Percentiles rank a stretch among this genome's conserved stretches.
phyloP scores from a whole-genome alignment of 2,888 invertebrate genomes.

The Nasonovia ribisnigri region DNA sequence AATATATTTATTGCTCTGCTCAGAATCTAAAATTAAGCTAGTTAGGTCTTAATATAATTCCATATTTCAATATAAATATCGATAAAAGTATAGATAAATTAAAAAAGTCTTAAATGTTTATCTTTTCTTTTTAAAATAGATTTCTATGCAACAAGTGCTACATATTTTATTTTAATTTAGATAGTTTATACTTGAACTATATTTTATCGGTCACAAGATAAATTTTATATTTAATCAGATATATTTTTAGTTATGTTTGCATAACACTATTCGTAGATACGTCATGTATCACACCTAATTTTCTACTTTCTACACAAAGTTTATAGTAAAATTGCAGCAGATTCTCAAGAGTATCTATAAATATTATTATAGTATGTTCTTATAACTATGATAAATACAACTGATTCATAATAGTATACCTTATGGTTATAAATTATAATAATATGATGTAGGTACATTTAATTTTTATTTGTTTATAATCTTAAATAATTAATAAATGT shows the following conservation, averaged over 20 bases:
- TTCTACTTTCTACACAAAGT: background rate
- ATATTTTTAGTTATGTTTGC: background rate
- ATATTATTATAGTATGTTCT: background rate
- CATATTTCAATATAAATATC: no score
- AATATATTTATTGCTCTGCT: no score
- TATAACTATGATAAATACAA: background rate
- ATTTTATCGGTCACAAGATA: background rate
- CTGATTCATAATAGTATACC: background rate
- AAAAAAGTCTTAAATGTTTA: no score
- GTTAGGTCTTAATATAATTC: no score
- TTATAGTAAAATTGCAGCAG: background rate
- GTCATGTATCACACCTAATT: background rate
- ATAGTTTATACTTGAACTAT: background rate
- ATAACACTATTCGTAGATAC: background rate
- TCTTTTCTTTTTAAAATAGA: no score
- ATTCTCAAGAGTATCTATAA: background rate
- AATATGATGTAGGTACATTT: background rate
- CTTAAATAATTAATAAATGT: slow-evolving; percentile 27
- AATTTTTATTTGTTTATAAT: background rate
- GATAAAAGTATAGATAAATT: no score
- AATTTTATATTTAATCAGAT: background rate
- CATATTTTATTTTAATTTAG: background rate
- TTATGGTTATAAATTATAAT: background rate
- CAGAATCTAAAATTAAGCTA: no score
- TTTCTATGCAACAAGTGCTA: no score